Conservation (phyloP, 2,113 vertebrate genomes). For the Hippocampus abdominalis region DNA sequence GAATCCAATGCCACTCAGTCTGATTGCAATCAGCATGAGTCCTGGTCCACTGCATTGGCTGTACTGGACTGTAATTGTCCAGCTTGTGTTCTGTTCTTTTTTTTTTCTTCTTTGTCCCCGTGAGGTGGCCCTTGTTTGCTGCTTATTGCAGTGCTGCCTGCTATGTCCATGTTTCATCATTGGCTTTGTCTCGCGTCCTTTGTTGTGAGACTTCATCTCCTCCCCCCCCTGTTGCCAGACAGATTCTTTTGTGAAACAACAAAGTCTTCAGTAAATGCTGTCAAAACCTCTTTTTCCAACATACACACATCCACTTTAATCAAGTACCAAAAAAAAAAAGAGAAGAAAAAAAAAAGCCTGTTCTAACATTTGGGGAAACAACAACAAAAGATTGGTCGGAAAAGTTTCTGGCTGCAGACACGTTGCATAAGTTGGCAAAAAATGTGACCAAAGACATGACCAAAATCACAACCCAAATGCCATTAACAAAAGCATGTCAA, state of each 20-base stretch:
- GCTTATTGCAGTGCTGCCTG: slow-evolving; percentile 32
- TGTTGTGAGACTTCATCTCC: slow-evolving; percentile 13
- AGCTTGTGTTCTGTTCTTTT: slow-evolving; percentile 33
- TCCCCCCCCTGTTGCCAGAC: slow-evolving; percentile 21
- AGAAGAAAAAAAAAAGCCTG: slow-evolving; percentile 3
- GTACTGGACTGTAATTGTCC: slow-evolving; percentile 59
- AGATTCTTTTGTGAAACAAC: slow-evolving; percentile 37
- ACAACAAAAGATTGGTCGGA: slow-evolving; percentile 18
- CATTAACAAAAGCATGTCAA: too few species aligned
- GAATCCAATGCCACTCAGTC: slow-evolving; percentile 60
- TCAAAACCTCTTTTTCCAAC: slow-evolving; percentile 10
- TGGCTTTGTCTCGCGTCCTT: slow-evolving; percentile 21
- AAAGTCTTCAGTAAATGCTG: slow-evolving; percentile 32
- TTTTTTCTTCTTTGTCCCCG: slow-evolving; percentile 20
- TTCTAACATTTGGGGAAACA: slow-evolving; percentile 21
- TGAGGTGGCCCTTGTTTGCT: slow-evolving; percentile 38
- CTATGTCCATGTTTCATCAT: slow-evolving; percentile 31
- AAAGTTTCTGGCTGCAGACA: slow-evolving; percentile 19
- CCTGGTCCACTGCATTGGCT: slow-evolving; percentile 35
- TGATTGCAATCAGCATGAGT: slow-evolving; percentile 65
- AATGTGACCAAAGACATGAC: not conserved
- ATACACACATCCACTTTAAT: slow-evolving; percentile 22
- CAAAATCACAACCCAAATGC: not conserved
- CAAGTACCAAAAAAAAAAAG: slow-evolving; percentile 2
- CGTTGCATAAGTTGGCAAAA: slow-evolving; percentile 4